Conservation (phyloP, 2,113 vertebrate species). For the Menura novaehollandiae region DNA sequence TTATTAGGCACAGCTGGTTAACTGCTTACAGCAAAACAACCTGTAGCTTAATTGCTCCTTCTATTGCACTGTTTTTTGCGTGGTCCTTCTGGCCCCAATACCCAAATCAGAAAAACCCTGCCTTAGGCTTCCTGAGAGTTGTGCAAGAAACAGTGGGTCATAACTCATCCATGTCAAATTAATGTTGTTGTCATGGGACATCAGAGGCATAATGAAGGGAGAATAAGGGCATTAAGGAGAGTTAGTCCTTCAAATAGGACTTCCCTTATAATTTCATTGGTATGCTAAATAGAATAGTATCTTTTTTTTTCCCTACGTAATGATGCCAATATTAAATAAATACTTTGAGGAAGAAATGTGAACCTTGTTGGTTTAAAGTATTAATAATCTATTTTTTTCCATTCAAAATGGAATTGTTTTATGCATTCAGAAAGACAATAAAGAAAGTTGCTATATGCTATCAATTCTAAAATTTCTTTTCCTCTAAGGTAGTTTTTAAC, state of each 20-base stretch:
- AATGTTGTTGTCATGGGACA: slow-evolving; percentile 87
- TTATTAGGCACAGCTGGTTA: slow-evolving; percentile 74
- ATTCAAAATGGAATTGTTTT: neutral
- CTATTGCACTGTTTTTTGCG: slow-evolving; percentile 53
- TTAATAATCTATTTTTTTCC: neutral
- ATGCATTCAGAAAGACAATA: neutral
- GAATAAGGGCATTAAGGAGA: slow-evolving; percentile 88
- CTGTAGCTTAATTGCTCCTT: slow-evolving; percentile 80
- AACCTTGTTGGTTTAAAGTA: neutral
- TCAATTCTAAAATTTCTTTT: neutral
- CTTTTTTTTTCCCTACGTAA: neutral
- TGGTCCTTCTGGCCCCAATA: slow-evolving; percentile 64
- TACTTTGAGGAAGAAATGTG: neutral
- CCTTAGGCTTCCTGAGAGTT: slow-evolving; percentile 69
- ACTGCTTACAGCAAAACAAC: slow-evolving; percentile 72
- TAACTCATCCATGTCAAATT: slow-evolving; percentile 87
- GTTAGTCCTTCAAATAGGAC: slow-evolving; percentile 76
- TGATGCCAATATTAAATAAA: neutral
- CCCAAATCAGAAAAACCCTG: slow-evolving; percentile 66
- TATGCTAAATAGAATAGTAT: neutral
- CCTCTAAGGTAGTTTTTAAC: neutral
- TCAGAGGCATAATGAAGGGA: slow-evolving; percentile 83
- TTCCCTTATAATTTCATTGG: slow-evolving; percentile 39
- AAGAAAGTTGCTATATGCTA: neutral
- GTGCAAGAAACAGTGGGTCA: slow-evolving; percentile 76